Evolutionary conservation across 2,113 vertebrate genomes (phyloP).

Genomic region (Sinocyclocheilus maitianheensis): DNA sequence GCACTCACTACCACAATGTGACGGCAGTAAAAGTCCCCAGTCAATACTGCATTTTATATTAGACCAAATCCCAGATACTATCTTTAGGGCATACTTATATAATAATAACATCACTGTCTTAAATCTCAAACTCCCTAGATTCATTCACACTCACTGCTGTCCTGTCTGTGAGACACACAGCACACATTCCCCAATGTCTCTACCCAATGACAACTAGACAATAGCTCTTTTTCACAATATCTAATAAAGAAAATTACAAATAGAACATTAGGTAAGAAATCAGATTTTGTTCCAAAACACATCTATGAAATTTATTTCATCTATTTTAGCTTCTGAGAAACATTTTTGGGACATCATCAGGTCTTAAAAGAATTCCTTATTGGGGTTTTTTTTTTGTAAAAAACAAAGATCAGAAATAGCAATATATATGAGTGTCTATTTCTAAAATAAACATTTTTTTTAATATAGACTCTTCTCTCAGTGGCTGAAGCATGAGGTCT

Average conservation of each 20-base stretch:
- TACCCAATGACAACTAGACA: neutral
- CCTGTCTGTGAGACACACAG: neutral
- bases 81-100: slow-evolving; percentile 12
- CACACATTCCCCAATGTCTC: slow-evolving; percentile 6
- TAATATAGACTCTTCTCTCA: slow-evolving; percentile 24
- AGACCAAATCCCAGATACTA: slow-evolving; percentile 1
- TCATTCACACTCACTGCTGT: slow-evolving; percentile 23
- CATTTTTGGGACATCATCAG: neutral
- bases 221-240: neutral
- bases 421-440: neutral
- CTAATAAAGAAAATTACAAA: neutral
- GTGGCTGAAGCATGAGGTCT: slow-evolving; percentile 22
- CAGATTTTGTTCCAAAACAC: neutral
- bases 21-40: neutral
- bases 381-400: neutral
- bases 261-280: neutral
- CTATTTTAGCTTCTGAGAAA: neutral
- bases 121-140: slow-evolving; percentile 29
- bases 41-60: slow-evolving; percentile 21
- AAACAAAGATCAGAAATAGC: neutral
- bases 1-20: slow-evolving; percentile 31
- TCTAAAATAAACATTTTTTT: neutral
- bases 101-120: slow-evolving; percentile 28
- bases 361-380: neutral
- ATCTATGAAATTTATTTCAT: neutral